phyloP scores from a whole-genome alignment of 2,888 invertebrate species.

The Lasioglossum figueresi region DNA sequence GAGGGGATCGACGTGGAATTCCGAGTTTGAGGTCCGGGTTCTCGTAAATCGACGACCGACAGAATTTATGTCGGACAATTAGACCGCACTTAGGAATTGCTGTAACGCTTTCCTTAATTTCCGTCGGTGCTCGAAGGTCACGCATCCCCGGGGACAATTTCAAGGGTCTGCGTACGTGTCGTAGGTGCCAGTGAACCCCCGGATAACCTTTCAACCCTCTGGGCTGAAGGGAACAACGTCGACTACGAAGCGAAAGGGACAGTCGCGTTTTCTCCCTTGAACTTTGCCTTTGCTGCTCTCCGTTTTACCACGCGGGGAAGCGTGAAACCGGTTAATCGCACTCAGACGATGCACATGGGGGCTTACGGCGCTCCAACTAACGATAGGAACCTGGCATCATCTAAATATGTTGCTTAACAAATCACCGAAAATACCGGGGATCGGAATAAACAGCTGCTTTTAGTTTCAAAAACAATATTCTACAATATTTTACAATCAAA shows the following conservation, averaged over 20 bases:
- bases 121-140: conserved; percentile 63
- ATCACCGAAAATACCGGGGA: neutral
- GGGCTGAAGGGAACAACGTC: conserved; percentile 20
- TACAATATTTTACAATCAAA: too few relatives aligned
- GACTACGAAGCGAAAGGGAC: neutral
- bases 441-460: neutral
- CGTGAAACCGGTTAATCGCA: conserved; percentile 75
- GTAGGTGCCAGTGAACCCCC: conserved; percentile 13
- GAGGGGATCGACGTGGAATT: neutral
- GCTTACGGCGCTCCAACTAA: neutral
- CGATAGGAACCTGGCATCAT: neutral
- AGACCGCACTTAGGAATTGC: conserved; percentile 50
- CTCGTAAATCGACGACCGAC: conserved; percentile 22
- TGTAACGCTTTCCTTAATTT: conserved; percentile 43
- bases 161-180: conserved; percentile 68
- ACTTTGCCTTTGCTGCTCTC: neutral
- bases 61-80: conserved; percentile 47
- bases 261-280: neutral
- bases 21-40: neutral
- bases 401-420: neutral
- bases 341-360: conserved; percentile 35
- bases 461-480: neutral
- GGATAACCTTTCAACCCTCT: conserved; percentile 62
- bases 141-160: conserved; percentile 66
- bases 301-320: conserved; percentile 67